Percentiles rank a stretch among this genome's conserved stretches.
Evolutionary conservation across 2,113 vertebrate species (phyloP).

Genomic region (Rattus rattus): DNA sequence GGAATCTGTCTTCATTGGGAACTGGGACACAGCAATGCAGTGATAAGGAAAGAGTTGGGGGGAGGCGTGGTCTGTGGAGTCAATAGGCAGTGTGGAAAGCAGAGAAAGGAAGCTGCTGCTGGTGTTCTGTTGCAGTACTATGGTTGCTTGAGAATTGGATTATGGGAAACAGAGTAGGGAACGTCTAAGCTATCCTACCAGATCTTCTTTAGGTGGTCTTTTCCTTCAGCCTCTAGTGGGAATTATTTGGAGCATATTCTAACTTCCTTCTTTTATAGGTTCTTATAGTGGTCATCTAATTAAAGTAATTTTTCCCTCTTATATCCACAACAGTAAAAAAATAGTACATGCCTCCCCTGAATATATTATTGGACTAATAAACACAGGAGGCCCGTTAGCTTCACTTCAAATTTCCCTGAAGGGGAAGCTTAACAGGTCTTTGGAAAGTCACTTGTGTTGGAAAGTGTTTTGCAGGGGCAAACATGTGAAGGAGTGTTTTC

Average conservation of each 20-base stretch:
- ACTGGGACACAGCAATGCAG: no score
- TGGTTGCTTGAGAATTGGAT: neutral
- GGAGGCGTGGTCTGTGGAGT: neutral
- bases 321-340: neutral
- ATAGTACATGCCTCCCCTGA: neutral
- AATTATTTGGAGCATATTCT: neutral
- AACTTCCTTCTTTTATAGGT: neutral
- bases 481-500: no score
- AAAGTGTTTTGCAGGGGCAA: no score
- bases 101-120: neutral
- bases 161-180: neutral
- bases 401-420: neutral
- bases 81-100: neutral
- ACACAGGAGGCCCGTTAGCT: neutral
- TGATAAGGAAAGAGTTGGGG: neutral
- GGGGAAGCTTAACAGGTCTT: no score
- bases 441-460: no score
- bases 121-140: neutral
- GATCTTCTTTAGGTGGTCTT: neutral
- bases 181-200: neutral
- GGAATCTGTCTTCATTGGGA: neutral
- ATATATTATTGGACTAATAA: neutral
- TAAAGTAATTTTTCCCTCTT: neutral
- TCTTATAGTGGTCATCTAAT: neutral
- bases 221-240: neutral